Evolutionary conservation across 2,797 vertebrate species (phyloP).

Genomic region (Schizopygopsis malacanthus): DNA sequence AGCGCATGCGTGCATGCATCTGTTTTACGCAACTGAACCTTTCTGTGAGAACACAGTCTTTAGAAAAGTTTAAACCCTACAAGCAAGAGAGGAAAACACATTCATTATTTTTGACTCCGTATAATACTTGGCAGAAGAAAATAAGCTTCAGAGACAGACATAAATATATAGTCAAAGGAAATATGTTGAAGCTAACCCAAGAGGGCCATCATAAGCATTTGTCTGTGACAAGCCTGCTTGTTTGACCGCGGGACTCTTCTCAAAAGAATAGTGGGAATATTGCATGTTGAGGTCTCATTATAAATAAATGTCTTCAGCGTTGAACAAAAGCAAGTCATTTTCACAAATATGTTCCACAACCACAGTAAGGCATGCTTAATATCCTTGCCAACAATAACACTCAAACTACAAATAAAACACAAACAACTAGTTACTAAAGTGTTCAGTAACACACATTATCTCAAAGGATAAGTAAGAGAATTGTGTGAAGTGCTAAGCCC

Average conservation of each 20-base stretch:
- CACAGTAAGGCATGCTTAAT: neutral
- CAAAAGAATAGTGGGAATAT: constrained; percentile 55
- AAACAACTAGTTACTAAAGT: neutral
- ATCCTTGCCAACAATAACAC: neutral
- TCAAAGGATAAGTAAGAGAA: neutral
- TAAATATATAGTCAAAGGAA: neutral
- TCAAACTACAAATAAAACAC: neutral
- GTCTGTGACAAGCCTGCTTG: constrained; percentile 31
- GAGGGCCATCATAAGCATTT: constrained; percentile 18
- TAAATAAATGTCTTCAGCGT: constrained; percentile 54
- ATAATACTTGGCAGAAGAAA: neutral
- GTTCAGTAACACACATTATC: neutral
- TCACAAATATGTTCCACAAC: constrained; percentile 7
- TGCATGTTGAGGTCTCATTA: constrained; percentile 62
- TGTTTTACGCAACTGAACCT: constrained; percentile 22
- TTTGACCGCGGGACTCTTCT: constrained; percentile 43
- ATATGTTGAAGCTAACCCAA: neutral
- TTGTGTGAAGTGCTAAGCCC: too few relatives aligned
- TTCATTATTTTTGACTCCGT: neutral
- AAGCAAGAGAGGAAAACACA: neutral
- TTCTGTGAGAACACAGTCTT: neutral
- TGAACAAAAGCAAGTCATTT: neutral
- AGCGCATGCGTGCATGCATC: neutral
- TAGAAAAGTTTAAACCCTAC: constrained; percentile 18
- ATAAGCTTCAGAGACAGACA: constrained; percentile 8